Conservation (phyloP, 2,113 vertebrate genomes). For the Melanerpes aurifrons region DNA sequence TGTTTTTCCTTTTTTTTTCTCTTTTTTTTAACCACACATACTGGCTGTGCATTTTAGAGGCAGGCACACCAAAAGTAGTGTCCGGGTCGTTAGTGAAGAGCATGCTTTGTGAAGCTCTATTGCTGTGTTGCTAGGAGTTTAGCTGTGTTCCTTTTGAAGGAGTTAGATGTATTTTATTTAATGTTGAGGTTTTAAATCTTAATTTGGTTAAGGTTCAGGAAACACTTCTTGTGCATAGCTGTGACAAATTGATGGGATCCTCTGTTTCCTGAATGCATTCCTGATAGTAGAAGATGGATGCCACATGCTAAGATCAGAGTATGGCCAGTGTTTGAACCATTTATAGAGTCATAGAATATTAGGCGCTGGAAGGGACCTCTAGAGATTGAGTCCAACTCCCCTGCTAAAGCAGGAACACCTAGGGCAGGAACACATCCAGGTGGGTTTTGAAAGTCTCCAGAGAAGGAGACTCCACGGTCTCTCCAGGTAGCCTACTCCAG, state of each 20-base stretch:
- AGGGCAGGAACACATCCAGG: too few relatives aligned
- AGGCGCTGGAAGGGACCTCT: too few relatives aligned
- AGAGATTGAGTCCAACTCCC: too few relatives aligned
- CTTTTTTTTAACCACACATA: background rate
- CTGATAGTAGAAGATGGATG: background rate
- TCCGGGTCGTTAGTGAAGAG: slow-evolving; percentile 32
- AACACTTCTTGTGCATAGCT: background rate
- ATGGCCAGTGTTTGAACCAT: background rate
- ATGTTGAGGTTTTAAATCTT: background rate
- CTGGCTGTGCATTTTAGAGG: background rate
- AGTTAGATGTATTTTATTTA: background rate
- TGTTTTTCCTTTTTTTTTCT: background rate
- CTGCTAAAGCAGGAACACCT: too few relatives aligned
- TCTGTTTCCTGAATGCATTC: background rate
- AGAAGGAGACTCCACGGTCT: too few relatives aligned
- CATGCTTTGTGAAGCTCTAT: background rate
- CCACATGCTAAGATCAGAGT: background rate
- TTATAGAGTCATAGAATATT: background rate
- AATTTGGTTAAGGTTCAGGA: background rate
- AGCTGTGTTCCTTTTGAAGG: background rate
- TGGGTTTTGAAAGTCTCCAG: too few relatives aligned
- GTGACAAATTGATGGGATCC: background rate
- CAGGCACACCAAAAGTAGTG: background rate
- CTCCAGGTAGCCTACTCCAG: too few relatives aligned
- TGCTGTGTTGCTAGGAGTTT: background rate